Evolutionary conservation across 2,888 invertebrate species (phyloP).

Genomic region (Leucoma salicis): DNA sequence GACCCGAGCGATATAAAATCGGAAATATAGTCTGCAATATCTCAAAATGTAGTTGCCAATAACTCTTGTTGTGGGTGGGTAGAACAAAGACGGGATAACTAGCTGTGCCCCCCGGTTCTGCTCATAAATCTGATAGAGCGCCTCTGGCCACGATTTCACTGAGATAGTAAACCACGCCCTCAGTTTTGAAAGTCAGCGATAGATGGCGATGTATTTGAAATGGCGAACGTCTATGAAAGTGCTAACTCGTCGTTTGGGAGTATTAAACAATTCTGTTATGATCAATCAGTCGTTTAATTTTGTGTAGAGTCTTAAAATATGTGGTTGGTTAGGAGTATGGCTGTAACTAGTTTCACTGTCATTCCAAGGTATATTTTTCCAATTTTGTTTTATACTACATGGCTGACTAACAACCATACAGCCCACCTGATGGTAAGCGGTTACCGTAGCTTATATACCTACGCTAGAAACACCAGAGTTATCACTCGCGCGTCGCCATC

Average conservation of each 20-base stretch:
- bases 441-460: too few relatives aligned
- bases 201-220: slow-evolving; percentile 2
- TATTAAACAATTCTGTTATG: neutral
- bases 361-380: too few relatives aligned
- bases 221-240: slow-evolving; percentile 1
- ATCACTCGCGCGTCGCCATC: too few relatives aligned
- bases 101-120: slow-evolving; percentile 28
- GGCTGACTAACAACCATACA: too few relatives aligned
- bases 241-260: slow-evolving; percentile 8
- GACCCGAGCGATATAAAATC: slow-evolving; percentile 1
- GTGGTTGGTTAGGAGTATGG: too few relatives aligned
- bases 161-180: slow-evolving; percentile 8
- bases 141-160: slow-evolving; percentile 15
- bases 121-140: slow-evolving; percentile 35
- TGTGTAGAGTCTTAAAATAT: too few relatives aligned
- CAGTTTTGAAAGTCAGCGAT: slow-evolving; percentile 1
- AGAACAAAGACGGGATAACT: slow-evolving; percentile 34
- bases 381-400: too few relatives aligned
- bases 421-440: too few relatives aligned
- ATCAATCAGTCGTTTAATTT: slow-evolving; percentile 2
- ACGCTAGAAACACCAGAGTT: too few relatives aligned
- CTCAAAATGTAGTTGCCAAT: slow-evolving; percentile 33
- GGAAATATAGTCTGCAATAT: slow-evolving; percentile 14
- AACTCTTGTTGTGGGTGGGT: slow-evolving; percentile 25
- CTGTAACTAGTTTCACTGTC: too few relatives aligned